Evolutionary conservation across 2,113 vertebrate species (phyloP), one percentile per base, ranked within the genome.

Genomic region (Indicator indicator): DNA sequence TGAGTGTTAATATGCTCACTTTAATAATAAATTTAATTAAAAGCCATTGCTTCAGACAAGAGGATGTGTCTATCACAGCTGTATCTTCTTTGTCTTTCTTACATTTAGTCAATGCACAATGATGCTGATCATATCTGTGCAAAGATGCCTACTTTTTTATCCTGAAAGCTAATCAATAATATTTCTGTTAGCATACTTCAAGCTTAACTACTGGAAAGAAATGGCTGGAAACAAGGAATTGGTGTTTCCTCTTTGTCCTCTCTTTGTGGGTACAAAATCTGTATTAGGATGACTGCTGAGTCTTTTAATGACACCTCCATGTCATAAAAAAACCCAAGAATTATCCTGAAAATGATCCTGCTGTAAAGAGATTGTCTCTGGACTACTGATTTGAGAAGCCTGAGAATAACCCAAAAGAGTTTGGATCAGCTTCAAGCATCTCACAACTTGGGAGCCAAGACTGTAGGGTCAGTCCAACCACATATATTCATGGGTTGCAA

Each of bases 141-240:
- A 95, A 96, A 89, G 70, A 92, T 23, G 77, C 40, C 24, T 64
- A 92, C 94, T 92, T 92, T 95, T 95, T 96, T 95, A 92, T 73
- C 93, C 75, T 89, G 90, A 97, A 95, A 97, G 77, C 36, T 94
- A 96, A 96, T 97, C 96, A 79, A 97, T 98, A 97, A 77, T 28
- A 94, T 69, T 96, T 87, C 89, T 95, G 70, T 89, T 77, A 52
- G 48, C 62, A 54, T 83, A 81, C 60, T 95, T 94, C 92, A 76
- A 76, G 90, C 74, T 78, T 91, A 46, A 58, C 72, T 91, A 72
- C 15, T 64, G 83, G 83, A 83, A 89, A 76, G 27, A 40, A 90
- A 79, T 28, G 52, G 50, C 58, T 92, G 76, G 79, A 69, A 86
- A 46, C 12, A 54, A 8, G 38, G 13, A 48, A 54, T 59, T 48